Evolutionary conservation across 1,140 invertebrate genomes (phyloP).

Genomic region (Saxidomus purpurata): DNA sequence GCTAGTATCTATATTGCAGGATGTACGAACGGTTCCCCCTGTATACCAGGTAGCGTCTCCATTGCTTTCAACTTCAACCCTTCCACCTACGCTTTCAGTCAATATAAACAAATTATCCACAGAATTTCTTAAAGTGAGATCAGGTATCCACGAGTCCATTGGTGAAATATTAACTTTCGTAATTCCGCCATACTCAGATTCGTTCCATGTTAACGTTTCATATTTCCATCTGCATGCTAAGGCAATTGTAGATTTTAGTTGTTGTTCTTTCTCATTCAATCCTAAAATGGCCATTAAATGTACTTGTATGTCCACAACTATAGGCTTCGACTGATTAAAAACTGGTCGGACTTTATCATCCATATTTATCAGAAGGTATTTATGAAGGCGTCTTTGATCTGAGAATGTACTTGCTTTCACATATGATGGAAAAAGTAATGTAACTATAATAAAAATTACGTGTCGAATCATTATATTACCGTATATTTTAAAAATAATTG

Average conservation of each 20-base stretch:
- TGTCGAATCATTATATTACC: too few relatives aligned
- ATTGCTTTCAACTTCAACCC: not conserved
- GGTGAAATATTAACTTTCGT: not conserved
- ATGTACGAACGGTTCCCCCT: not conserved
- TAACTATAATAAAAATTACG: too few relatives aligned
- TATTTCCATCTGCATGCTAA: not conserved
- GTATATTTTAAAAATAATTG: too few relatives aligned
- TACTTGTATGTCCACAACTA: not conserved
- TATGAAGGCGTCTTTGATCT: not conserved
- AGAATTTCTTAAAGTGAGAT: slow-evolving; percentile 14
- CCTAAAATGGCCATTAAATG: slow-evolving; percentile 9
- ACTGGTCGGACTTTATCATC: not conserved
- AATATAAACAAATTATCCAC: not conserved
- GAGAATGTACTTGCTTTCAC: not conserved
- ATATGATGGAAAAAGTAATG: not conserved
- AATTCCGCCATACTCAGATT: not conserved
- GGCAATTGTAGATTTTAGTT: not conserved
- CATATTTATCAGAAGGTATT: not conserved
- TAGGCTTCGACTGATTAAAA: not conserved
- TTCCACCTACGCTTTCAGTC: not conserved
- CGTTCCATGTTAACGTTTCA: slow-evolving; percentile 58
- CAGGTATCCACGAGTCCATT: slow-evolving; percentile 30
- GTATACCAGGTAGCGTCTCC: not conserved
- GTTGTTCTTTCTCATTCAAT: slow-evolving; percentile 48
- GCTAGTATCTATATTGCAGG: not conserved